Conservation (phyloP, 2,888 invertebrate genomes). For the Synergus itoensis region DNA sequence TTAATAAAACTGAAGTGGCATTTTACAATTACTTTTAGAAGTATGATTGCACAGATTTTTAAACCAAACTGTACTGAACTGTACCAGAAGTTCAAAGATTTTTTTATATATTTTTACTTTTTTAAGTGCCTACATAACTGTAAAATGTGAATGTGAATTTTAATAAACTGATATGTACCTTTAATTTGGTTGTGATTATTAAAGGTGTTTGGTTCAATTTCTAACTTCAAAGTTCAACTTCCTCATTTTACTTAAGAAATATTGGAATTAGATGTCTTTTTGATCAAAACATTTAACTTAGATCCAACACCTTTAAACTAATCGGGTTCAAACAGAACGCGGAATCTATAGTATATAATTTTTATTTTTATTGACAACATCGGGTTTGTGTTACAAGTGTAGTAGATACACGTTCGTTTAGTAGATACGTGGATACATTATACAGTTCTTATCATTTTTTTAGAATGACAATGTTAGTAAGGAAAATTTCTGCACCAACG, state of each 20-base stretch:
- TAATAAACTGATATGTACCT: slow-evolving; percentile 22
- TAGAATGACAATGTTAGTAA: slow-evolving; percentile 50
- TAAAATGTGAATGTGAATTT: slow-evolving; percentile 24
- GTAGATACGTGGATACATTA: slow-evolving; percentile 73
- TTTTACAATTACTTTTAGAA: neutral
- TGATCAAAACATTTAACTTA: too few relatives aligned
- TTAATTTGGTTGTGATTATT: neutral
- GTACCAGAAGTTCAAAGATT: slow-evolving; percentile 9
- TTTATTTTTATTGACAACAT: slow-evolving; percentile 77
- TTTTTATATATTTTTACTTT: neutral
- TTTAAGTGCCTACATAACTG: neutral
- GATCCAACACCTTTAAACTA: too few relatives aligned
- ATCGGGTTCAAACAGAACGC: neutral
- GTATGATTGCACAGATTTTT: neutral
- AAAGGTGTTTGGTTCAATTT: too few relatives aligned
- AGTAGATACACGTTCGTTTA: slow-evolving; percentile 71
- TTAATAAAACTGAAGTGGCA: neutral
- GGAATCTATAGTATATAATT: slow-evolving; percentile 64
- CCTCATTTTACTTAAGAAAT: too few relatives aligned
- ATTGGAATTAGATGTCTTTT: too few relatives aligned
- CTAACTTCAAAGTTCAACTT: too few relatives aligned
- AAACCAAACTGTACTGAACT: neutral
- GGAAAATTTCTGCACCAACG: slow-evolving; percentile 30
- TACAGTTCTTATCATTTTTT: slow-evolving; percentile 62
- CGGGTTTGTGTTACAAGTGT: slow-evolving; percentile 76